phyloP scores from a whole-genome alignment of 2,797 vertebrate genomes.

The Odontamblyopus lacepedii region DNA sequence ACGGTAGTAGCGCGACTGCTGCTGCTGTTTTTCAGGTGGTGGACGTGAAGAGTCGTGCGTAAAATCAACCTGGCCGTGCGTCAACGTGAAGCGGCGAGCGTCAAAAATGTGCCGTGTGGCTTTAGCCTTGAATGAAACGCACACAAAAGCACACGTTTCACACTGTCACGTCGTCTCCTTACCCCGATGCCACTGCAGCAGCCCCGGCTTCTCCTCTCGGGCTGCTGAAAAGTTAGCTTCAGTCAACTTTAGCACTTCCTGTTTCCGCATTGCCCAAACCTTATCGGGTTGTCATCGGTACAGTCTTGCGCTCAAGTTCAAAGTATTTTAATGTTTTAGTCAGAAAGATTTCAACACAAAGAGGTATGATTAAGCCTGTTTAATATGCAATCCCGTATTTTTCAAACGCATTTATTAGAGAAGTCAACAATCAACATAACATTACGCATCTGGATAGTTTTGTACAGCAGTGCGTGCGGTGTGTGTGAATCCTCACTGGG shows the following conservation, averaged over 20 bases:
- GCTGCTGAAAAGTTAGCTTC: constrained; percentile 19
- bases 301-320: constrained; percentile 7
- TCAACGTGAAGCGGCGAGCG: neutral
- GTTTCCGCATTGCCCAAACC: constrained; percentile 70
- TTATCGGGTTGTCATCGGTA: constrained; percentile 41
- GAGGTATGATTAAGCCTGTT: neutral
- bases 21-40: neutral
- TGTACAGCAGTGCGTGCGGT: neutral
- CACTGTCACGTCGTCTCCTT: constrained; percentile 4
- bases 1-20: neutral
- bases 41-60: neutral
- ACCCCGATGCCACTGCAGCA: constrained; percentile 29
- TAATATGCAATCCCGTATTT: neutral
- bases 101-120: neutral
- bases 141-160: constrained; percentile 23
- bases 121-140: neutral
- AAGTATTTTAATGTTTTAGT: neutral
- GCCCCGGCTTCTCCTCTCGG: constrained; percentile 4
- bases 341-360: neutral
- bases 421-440: neutral
- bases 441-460: neutral
- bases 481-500: neutral
- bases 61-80: constrained; percentile 1
- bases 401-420: neutral
- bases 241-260: constrained; percentile 70